Evolutionary conservation across 2,888 invertebrate species (phyloP).

Genomic region (Oligia latruncula): DNA sequence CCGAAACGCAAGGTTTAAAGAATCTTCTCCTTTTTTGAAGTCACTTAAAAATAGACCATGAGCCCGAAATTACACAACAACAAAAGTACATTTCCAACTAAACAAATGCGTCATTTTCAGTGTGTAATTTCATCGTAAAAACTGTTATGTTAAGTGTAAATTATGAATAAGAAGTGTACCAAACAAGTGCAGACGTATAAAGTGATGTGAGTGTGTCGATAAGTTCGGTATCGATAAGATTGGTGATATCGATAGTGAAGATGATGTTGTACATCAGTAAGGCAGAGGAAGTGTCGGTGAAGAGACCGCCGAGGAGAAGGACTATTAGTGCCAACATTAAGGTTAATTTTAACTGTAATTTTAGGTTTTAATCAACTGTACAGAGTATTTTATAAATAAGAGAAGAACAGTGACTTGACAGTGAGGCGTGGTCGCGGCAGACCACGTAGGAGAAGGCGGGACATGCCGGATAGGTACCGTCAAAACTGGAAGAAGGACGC

Average conservation of each 20-base stretch:
- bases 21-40: background rate
- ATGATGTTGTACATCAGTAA: constrained; percentile 88
- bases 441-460: too few species aligned
- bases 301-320: constrained; percentile 83
- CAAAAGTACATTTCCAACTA: constrained; percentile 8
- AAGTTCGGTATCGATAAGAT: constrained; percentile 60
- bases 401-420: background rate
- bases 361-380: background rate
- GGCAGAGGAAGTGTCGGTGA: constrained; percentile 81
- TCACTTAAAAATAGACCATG: background rate
- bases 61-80: constrained; percentile 39
- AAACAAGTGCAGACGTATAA: constrained; percentile 25
- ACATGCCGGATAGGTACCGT: too few species aligned
- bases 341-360: constrained; percentile 71
- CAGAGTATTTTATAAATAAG: background rate
- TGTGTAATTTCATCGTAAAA: constrained; percentile 32
- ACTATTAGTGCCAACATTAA: constrained; percentile 86
- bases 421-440: too few species aligned
- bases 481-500: too few species aligned
- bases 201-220: constrained; percentile 65
- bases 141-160: constrained; percentile 47
- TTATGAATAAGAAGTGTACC: constrained; percentile 46
- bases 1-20: background rate
- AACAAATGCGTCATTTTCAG: constrained; percentile 51
- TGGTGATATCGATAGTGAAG: constrained; percentile 59